Conservation (phyloP, 2,113 vertebrate species). For the Ammodytes marinus region DNA sequence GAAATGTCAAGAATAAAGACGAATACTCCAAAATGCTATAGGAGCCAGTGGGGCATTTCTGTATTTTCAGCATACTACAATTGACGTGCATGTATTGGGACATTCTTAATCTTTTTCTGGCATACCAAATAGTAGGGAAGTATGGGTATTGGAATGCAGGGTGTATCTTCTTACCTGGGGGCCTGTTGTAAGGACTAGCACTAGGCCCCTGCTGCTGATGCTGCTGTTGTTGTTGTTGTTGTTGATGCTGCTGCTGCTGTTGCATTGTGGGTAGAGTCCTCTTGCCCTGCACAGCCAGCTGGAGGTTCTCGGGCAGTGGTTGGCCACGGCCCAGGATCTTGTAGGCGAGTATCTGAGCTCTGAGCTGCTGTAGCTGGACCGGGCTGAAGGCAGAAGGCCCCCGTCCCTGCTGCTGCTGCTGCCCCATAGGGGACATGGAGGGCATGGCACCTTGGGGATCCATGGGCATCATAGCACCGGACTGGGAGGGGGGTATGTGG, state of each 20-base stretch:
- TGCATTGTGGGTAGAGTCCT: constrained; percentile 95
- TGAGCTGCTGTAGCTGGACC: constrained; percentile 95
- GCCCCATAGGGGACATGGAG: constrained; percentile 85
- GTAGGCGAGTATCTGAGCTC: constrained; percentile 98
- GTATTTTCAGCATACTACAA: too few relatives aligned
- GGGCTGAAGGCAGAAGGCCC: constrained; percentile 96
- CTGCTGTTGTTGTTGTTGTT: constrained; percentile 58
- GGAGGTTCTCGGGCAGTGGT: constrained; percentile 96
- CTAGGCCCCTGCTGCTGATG: constrained; percentile 80
- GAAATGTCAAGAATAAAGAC: too few relatives aligned
- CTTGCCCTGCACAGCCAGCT: constrained; percentile 97
- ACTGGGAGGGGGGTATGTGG: constrained; percentile 91
- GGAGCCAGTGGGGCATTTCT: too few relatives aligned
- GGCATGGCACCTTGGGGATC: constrained; percentile 87
- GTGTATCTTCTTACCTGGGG: constrained; percentile 84
- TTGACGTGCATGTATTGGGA: too few relatives aligned
- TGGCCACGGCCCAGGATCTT: constrained; percentile 97
- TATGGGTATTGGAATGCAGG: too few relatives aligned
- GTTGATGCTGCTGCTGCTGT: constrained; percentile 81
- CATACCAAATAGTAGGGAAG: too few relatives aligned
- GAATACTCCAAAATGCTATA: too few relatives aligned
- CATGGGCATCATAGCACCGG: constrained; percentile 90
- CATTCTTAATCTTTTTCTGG: too few relatives aligned
- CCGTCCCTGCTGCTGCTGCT: constrained; percentile 80
- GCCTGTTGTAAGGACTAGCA: constrained; percentile 68